A percentile compares a stretch with the other conserved stretches of the same genome.
Evolutionary conservation across 2,113 vertebrate species (phyloP).

Genomic region (Eidolon helvum): DNA sequence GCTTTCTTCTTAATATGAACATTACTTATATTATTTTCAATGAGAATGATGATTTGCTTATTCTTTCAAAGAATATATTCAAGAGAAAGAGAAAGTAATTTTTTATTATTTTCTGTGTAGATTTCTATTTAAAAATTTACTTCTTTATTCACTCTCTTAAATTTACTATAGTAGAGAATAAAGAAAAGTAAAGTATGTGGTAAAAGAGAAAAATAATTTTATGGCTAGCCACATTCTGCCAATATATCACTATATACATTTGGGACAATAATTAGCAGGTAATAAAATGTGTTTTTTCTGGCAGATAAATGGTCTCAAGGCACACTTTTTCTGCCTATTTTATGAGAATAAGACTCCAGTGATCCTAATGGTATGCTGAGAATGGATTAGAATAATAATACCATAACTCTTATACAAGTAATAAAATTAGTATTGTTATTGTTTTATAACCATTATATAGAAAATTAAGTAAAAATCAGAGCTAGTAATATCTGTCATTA

Average conservation of each 20-base stretch:
- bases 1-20: neutral
- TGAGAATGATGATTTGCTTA: neutral
- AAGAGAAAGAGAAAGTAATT: neutral
- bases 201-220: constrained; percentile 36
- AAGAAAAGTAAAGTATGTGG: constrained; percentile 25
- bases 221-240: constrained; percentile 35
- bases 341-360: constrained; percentile 23
- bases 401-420: neutral
- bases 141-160: constrained; percentile 31
- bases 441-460: neutral
- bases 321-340: constrained; percentile 11
- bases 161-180: constrained; percentile 10
- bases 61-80: constrained; percentile 1
- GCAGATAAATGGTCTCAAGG: constrained; percentile 23
- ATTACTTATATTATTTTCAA: neutral
- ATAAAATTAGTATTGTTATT: neutral
- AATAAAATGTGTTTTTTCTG: constrained; percentile 64
- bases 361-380: neutral
- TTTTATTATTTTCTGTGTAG: neutral
- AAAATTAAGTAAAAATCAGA: neutral
- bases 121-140: constrained; percentile 20
- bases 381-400: neutral
- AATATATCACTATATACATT: constrained; percentile 14
- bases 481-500: neutral
- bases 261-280: constrained; percentile 55